A percentile compares a stretch with the other conserved stretches of the same genome.
These are phyloP conservation scores for Chelon auratus DNA, from an alignment of 2,797 vertebrate species.

Conservation along the genomic window DNA sequence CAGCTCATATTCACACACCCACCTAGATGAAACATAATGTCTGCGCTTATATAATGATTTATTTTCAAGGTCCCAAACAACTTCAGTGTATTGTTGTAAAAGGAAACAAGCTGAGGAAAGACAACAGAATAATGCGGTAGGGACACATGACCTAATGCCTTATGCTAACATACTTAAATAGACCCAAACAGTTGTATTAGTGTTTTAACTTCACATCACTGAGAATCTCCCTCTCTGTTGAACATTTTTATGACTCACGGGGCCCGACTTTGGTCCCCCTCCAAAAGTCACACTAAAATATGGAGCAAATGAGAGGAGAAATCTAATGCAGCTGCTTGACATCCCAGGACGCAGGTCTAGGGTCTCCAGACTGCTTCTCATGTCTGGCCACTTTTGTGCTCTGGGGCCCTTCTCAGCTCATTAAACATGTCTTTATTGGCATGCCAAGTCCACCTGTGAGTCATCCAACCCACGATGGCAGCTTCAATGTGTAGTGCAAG, in stretches of 20 bases:
- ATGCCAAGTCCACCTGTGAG: constrained; percentile 66
- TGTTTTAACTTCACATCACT: background rate
- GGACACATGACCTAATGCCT: background rate
- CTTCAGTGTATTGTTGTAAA: constrained; percentile 22
- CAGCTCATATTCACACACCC: constrained; percentile 40
- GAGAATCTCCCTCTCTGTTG: background rate
- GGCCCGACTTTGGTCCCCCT: constrained; percentile 45
- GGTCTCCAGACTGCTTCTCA: constrained; percentile 47
- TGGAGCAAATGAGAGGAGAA: constrained; percentile 63
- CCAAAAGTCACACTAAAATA: constrained; percentile 62
- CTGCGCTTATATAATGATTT: constrained; percentile 20
- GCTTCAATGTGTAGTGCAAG: constrained; percentile 51
- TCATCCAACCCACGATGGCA: constrained; percentile 44
- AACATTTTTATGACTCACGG: constrained; percentile 49
- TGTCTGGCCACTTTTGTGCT: constrained; percentile 53
- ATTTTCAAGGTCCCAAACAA: constrained; percentile 7
- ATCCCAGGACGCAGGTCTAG: constrained; percentile 45
- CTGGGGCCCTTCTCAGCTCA: constrained; percentile 56
- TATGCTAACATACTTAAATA: no score
- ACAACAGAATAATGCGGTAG: background rate
- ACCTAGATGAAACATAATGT: constrained; percentile 77
- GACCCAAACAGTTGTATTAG: constrained; percentile 9
- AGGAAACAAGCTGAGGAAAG: constrained; percentile 12
- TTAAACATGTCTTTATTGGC: constrained; percentile 68
- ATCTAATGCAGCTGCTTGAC: constrained; percentile 73